These are phyloP conservation scores for Chrysodeixis includens DNA, from an alignment of 2,888 invertebrate genomes.

Conservation along the genomic window DNA sequence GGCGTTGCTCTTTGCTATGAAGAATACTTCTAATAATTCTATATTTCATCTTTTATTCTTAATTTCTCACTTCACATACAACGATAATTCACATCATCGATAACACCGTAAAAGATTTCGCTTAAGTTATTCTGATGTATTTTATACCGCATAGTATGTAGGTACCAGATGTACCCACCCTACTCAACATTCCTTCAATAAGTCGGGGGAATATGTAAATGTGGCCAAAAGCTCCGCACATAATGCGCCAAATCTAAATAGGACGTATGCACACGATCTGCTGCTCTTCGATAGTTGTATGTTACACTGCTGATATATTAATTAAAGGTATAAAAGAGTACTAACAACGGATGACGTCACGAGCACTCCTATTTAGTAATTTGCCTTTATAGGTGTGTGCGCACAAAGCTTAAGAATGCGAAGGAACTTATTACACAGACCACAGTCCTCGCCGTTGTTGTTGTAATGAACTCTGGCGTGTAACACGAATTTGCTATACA, in stretches of 20 bases:
- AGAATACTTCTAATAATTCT: no score
- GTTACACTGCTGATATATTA: constrained; percentile 33
- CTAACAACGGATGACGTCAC: constrained; percentile 45
- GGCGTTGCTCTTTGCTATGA: no score
- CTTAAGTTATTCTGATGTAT: constrained; percentile 16
- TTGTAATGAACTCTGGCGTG: background rate
- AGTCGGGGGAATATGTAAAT: constrained; percentile 56
- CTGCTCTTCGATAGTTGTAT: constrained; percentile 24
- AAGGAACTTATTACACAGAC: constrained; percentile 5
- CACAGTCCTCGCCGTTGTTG: background rate
- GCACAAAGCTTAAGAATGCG: constrained; percentile 17
- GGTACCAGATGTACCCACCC: constrained; percentile 13
- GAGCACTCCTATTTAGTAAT: constrained; percentile 28
- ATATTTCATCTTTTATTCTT: background rate
- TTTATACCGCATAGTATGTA: background rate
- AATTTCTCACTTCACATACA: background rate
- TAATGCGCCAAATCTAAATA: constrained; percentile 53
- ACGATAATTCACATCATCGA: background rate
- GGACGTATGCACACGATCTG: constrained; percentile 35
- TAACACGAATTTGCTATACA: background rate
- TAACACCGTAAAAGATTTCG: constrained; percentile 8
- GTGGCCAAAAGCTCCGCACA: constrained; percentile 37
- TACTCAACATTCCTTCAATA: constrained; percentile 33
- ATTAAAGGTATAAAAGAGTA: constrained; percentile 30
- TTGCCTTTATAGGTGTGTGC: constrained; percentile 19